These are phyloP conservation scores for Muntiacus muntjak DNA, from an alignment of 2,113 vertebrate genomes.

Conservation along the genomic window DNA sequence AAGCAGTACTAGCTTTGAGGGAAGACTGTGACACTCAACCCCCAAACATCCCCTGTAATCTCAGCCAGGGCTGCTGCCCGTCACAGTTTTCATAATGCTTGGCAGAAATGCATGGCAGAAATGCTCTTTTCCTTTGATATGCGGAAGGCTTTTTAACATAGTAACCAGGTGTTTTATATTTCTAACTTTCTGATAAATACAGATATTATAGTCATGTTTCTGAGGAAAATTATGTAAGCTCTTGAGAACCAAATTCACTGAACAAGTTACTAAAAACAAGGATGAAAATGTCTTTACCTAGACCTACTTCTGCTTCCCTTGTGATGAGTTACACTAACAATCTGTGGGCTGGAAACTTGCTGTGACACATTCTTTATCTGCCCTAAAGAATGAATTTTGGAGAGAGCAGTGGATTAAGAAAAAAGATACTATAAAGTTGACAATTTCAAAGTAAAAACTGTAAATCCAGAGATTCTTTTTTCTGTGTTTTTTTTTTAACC, in stretches of 20 bases:
- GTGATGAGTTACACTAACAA: background rate
- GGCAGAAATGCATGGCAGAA: background rate
- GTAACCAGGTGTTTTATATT: background rate
- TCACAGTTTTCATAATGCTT: background rate
- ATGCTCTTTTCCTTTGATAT: background rate
- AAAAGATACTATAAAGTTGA: background rate
- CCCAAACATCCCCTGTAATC: background rate
- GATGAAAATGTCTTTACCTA: background rate
- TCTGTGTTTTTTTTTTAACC: background rate
- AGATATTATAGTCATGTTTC: background rate
- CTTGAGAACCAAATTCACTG: background rate
- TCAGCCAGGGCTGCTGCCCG: background rate
- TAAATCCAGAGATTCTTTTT: background rate
- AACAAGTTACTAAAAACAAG: background rate
- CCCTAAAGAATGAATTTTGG: background rate
- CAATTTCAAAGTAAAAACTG: background rate
- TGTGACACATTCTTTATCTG: background rate
- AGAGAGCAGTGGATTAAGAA: background rate
- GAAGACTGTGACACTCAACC: background rate
- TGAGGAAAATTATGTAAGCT: background rate
- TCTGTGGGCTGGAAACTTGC: background rate
- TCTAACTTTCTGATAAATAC: background rate
- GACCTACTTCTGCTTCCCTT: background rate
- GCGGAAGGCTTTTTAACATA: background rate
- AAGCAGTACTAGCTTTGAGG: background rate